Base-by-base conservation (phyloP, 2,797 vertebrate species). In the Menidia menidia region DNA sequence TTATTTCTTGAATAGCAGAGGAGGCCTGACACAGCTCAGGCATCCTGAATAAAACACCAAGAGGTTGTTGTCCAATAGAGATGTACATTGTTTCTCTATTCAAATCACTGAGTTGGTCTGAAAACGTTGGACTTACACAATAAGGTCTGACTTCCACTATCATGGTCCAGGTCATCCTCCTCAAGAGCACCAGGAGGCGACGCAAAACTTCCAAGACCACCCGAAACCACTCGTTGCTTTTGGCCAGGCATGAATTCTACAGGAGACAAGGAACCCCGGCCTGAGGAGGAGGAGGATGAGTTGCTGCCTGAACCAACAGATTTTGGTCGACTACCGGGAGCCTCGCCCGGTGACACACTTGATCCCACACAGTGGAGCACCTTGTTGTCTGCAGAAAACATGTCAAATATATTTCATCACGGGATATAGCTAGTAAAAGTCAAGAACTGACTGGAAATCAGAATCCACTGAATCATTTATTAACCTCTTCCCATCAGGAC, bases 261-360 rank as follows among this genome's bases (percentile, higher is more conserved):
- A 8, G 90, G 82, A 42, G 93, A 91, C 57, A 93, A 52, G 32
- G 93, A 94, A 11, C 92, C 92, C 30, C 90, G 88, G 4, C 93
- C 94, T 6, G 94, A 96, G 9, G 94, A 94, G 8, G 94, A 94
- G 25, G 94, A 95, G 1, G 93, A 94, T 0, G 90, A 89, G 39
- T 86, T 92, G 77, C 94, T 94, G 39, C 89, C 77, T 54, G 94
- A 95, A 75, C 89, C 92, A 2, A 88, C 57, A 3, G 94, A 95
- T 76, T 92, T 93, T n/a, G 92, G 88, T 15, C 91, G 87, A 0
- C 79, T 77, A 1, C 73, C 88, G 7, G 69, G 78, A 45, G 88
- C 78, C 4, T 75, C 56, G 0, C 71, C 82, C 58, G 80, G 71
- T 3, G 68, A 64, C 15, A 69, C 61, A 0, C 43, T 41, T 3